Percentiles rank a stretch among this genome's conserved stretches.
These are phyloP conservation scores for Chymomyza caudatula DNA, from an alignment of 2,888 invertebrate genomes.

Conservation along the genomic window DNA sequence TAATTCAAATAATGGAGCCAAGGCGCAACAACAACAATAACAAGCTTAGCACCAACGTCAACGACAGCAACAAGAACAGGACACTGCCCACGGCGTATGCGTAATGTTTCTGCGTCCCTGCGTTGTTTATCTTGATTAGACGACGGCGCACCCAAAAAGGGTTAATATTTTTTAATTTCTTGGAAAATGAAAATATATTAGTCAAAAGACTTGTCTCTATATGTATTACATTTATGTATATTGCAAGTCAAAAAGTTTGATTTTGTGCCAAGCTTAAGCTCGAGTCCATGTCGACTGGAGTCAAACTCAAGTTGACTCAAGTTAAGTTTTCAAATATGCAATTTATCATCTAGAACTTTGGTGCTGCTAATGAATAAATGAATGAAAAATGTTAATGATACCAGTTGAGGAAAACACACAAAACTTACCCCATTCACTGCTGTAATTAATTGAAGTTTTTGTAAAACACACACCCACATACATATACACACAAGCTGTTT, in stretches of 20 bases:
- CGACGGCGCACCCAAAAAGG: slow-evolving; percentile 2
- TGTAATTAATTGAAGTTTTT: slow-evolving; percentile 61
- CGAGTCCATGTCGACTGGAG: background rate
- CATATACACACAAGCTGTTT: slow-evolving; percentile 6
- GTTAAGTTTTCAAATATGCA: slow-evolving; percentile 48
- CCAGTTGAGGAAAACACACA: background rate
- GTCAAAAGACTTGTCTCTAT: slow-evolving; percentile 36
- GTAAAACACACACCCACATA: slow-evolving; percentile 15
- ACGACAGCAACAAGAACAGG: background rate
- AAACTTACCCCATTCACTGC: slow-evolving; percentile 48
- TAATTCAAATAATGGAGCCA: slow-evolving; percentile 65
- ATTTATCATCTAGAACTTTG: slow-evolving; percentile 62
- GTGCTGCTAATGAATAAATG: slow-evolving; percentile 58
- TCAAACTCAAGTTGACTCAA: slow-evolving; percentile 10
- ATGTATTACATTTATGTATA: background rate
- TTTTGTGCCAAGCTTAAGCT: slow-evolving; percentile 26
- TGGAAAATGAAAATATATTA: slow-evolving; percentile 52
- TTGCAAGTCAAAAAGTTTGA: slow-evolving; percentile 42
- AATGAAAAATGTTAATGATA: slow-evolving; percentile 57
- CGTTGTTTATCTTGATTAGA: slow-evolving; percentile 56
- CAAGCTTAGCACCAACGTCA: slow-evolving; percentile 14
- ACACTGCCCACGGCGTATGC: slow-evolving; percentile 21
- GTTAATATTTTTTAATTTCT: slow-evolving; percentile 49
- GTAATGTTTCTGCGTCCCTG: slow-evolving; percentile 26
- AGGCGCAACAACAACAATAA: slow-evolving; percentile 6